Evolutionary conservation across 2,113 vertebrate genomes (phyloP).

Genomic region (Piprites chloris): DNA sequence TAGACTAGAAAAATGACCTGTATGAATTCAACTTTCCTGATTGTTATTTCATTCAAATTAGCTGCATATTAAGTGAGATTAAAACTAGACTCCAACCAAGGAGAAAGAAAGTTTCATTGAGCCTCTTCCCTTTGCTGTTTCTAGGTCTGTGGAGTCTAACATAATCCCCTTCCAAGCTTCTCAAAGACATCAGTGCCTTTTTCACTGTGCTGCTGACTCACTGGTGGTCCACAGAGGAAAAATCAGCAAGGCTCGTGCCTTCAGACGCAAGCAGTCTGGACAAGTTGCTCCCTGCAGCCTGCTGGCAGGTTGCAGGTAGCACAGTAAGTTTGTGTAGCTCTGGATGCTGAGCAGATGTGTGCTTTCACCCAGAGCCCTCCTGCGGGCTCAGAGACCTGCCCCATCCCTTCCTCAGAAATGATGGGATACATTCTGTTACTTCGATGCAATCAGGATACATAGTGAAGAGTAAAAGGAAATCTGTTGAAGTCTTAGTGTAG

Average conservation of each 20-base stretch:
- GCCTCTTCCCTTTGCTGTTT: background rate
- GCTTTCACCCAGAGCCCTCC: background rate
- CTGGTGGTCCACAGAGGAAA: background rate
- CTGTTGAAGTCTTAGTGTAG: background rate
- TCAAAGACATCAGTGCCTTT: background rate
- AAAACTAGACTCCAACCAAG: background rate
- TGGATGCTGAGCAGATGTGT: background rate
- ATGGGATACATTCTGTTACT: background rate
- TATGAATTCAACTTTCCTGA: background rate
- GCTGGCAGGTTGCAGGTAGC: accelerated
- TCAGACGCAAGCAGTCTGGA: background rate
- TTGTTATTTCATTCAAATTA: background rate
- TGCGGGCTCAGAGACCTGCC: background rate
- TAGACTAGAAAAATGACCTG: background rate
- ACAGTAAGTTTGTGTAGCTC: background rate
- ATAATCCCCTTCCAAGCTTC: background rate
- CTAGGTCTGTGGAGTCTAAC: background rate
- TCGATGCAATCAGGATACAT: background rate
- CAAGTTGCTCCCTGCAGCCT: background rate
- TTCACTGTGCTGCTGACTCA: background rate
- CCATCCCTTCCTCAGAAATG: background rate
- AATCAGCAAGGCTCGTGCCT: background rate
- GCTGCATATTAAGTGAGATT: background rate
- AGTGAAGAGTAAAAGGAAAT: background rate
- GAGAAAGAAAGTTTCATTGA: background rate